Percentiles rank a stretch among this genome's conserved stretches.
These are phyloP conservation scores for Phalacrocorax pelagicus DNA, from an alignment of 2,113 vertebrate genomes.

Conservation along the genomic window DNA sequence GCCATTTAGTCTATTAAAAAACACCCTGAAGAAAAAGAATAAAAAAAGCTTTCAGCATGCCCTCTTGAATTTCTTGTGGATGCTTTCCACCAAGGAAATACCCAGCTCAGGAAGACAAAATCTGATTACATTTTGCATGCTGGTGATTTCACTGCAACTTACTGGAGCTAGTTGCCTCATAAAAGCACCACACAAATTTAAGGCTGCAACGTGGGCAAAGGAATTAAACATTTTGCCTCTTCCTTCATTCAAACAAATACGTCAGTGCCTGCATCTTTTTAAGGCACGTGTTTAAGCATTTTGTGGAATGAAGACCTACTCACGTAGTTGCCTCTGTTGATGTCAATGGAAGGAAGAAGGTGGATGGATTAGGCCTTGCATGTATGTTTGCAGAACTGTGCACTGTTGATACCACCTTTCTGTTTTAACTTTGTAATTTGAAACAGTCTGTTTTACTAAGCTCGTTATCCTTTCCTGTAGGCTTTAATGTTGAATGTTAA, in stretches of 20 bases:
- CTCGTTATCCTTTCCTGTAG: neutral
- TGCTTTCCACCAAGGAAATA: neutral
- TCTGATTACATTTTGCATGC: neutral
- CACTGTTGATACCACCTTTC: neutral
- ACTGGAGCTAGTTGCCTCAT: fast-evolving
- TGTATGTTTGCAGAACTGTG: neutral
- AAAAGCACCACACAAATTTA: neutral
- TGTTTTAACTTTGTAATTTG: neutral
- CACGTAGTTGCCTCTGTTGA: neutral
- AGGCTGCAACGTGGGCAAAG: fast-evolving
- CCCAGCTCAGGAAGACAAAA: neutral
- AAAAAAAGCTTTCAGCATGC: fast-evolving
- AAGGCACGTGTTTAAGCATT: neutral
- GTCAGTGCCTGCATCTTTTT: neutral
- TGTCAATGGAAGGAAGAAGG: neutral
- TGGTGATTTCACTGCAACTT: neutral
- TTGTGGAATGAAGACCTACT: neutral
- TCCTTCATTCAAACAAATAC: neutral
- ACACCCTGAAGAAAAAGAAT: neutral
- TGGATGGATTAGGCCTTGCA: neutral
- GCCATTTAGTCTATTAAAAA: neutral
- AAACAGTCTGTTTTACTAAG: neutral
- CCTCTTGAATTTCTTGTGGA: neutral
- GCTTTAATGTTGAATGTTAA: neutral
- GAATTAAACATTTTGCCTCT: neutral